These are phyloP conservation scores for Taurulus bubalis DNA, from an alignment of 2,113 vertebrate genomes.

Conservation along the genomic window DNA sequence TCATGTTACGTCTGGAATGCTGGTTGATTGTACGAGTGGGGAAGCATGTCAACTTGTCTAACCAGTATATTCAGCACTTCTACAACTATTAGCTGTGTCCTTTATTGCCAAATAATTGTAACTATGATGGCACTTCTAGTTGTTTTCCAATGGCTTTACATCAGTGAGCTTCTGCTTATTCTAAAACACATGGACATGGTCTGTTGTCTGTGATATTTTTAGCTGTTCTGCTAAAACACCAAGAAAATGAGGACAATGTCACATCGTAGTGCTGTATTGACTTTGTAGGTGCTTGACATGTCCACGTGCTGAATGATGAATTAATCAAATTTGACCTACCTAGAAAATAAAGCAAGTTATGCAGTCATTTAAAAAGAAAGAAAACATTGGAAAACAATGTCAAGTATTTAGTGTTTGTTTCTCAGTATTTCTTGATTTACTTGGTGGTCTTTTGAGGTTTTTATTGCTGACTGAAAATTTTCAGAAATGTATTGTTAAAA, in stretches of 20 bases:
- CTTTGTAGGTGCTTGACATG: conserved; percentile 26
- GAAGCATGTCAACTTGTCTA: neutral
- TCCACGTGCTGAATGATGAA: neutral
- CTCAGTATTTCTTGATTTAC: neutral
- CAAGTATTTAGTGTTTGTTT: neutral
- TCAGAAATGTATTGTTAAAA: neutral
- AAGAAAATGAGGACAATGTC: conserved; percentile 41
- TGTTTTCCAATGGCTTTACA: conserved; percentile 2
- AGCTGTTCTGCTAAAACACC: conserved; percentile 22
- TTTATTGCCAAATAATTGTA: neutral
- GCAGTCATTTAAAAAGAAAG: neutral
- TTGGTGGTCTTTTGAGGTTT: neutral
- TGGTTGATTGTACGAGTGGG: neutral
- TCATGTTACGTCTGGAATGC: neutral
- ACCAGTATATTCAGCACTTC: neutral
- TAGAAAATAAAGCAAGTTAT: neutral
- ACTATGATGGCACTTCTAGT: neutral
- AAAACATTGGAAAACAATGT: neutral
- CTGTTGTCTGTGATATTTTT: conserved; percentile 44
- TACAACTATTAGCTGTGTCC: neutral
- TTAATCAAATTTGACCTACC: neutral
- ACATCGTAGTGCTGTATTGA: conserved; percentile 15
- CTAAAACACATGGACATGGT: neutral
- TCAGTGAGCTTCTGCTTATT: conserved; percentile 17
- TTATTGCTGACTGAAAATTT: neutral